Conservation (phyloP, 2,113 vertebrate genomes). For the Epinephelus fuscoguttatus region DNA sequence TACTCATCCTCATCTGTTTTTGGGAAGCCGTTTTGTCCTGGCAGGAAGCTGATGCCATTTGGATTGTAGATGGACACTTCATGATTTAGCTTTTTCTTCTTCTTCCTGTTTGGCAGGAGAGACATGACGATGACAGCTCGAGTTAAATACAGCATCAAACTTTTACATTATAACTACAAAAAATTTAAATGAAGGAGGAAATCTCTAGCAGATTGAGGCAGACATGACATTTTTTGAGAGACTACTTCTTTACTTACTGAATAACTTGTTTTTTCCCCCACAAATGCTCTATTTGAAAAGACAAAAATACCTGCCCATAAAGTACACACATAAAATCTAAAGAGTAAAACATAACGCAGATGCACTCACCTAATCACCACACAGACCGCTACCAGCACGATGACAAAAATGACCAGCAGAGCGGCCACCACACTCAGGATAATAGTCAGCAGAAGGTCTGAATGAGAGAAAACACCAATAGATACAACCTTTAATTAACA, state of each 20-base stretch:
- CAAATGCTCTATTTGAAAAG: background rate
- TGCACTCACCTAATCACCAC: slow-evolving; percentile 87
- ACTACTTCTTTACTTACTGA: background rate
- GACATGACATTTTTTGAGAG: background rate
- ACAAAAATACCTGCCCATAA: background rate
- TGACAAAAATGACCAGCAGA: slow-evolving; percentile 70
- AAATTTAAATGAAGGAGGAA: background rate
- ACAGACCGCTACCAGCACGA: slow-evolving; percentile 83
- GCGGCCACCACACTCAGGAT: slow-evolving; percentile 81
- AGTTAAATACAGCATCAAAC: background rate
- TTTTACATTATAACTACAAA: no score
- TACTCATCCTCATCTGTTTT: slow-evolving; percentile 84
- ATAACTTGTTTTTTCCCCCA: background rate
- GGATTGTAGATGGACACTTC: slow-evolving; percentile 89
- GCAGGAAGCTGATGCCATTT: slow-evolving; percentile 82
- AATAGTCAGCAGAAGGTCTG: slow-evolving; percentile 81
- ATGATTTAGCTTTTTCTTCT: slow-evolving; percentile 65
- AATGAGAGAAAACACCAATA: slow-evolving; percentile 45
- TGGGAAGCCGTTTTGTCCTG: slow-evolving; percentile 73
- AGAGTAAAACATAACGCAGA: background rate
- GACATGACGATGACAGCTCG: background rate
- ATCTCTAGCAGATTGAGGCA: background rate
- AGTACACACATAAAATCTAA: background rate
- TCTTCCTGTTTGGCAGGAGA: slow-evolving; percentile 82
- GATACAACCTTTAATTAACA: background rate